These are phyloP conservation scores for Agonopterix heracliana DNA, from an alignment of 2,888 invertebrate genomes.

Conservation along the genomic window DNA sequence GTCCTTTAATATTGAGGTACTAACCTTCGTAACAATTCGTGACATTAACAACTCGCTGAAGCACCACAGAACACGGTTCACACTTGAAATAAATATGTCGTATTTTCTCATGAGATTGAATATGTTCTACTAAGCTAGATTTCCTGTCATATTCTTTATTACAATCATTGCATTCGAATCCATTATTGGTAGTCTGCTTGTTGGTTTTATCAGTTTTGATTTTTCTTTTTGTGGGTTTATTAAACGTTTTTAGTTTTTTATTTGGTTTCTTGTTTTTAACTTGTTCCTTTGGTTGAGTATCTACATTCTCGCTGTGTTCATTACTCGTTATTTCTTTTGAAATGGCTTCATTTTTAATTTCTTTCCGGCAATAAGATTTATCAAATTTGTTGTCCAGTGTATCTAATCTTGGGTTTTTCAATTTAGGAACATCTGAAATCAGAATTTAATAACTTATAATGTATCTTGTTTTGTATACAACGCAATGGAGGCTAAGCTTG, in stretches of 20 bases:
- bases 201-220: neutral
- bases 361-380: too few relatives aligned
- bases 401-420: too few relatives aligned
- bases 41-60: too few relatives aligned
- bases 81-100: neutral
- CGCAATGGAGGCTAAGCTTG: too few relatives aligned
- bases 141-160: neutral
- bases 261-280: neutral
- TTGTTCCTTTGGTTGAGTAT: neutral
- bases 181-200: neutral
- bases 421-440: too few relatives aligned
- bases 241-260: neutral
- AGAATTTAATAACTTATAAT: too few relatives aligned
- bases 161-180: slow-evolving; percentile 1
- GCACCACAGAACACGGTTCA: neutral
- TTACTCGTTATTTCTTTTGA: neutral
- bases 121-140: neutral
- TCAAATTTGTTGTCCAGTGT: too few relatives aligned
- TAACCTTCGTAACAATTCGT: too few relatives aligned
- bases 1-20: too few relatives aligned
- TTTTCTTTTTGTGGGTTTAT: neutral
- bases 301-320: too few relatives aligned
- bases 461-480: too few relatives aligned
- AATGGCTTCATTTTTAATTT: neutral
- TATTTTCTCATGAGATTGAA: neutral